phyloP scores from a whole-genome alignment of 2,113 vertebrate species.

The Laterallus jamaicensis region DNA sequence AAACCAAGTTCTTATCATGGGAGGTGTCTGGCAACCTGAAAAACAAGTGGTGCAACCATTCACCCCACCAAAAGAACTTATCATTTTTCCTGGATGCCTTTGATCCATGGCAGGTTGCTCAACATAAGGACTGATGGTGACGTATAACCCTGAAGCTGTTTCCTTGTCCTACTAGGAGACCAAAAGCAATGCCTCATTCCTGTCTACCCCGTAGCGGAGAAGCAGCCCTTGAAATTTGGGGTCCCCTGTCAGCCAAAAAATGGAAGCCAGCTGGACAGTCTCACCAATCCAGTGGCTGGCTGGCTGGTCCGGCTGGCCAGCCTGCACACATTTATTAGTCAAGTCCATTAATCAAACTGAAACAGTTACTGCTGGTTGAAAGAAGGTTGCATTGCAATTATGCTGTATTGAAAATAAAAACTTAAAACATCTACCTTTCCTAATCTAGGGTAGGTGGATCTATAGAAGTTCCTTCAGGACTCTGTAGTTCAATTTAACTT shows the following conservation, averaged over 20 bases:
- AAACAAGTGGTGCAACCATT: not conserved
- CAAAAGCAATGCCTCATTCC: not conserved
- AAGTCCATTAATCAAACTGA: not conserved
- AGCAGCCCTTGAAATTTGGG: not conserved
- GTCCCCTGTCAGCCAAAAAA: not conserved
- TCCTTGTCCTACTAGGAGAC: not conserved
- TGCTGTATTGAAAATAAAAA: not conserved
- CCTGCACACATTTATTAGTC: not conserved
- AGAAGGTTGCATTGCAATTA: not conserved
- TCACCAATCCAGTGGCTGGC: not conserved
- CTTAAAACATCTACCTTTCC: not conserved
- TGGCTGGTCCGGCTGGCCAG: not conserved
- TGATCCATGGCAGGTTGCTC: rapidly evolving
- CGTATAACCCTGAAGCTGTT: not conserved
- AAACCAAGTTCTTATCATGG: not conserved
- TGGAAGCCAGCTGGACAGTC: not conserved
- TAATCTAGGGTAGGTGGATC: not conserved
- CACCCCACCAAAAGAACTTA: not conserved
- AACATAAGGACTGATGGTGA: not conserved
- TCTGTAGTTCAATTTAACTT: not conserved
- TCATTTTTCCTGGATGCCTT: not conserved
- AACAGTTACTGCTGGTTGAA: not conserved
- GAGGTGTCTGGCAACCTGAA: not conserved
- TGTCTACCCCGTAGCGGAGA: not conserved
- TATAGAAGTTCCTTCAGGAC: not conserved